Base-by-base conservation (phyloP, 1,140 invertebrate species). In the Littorina saxatilis region DNA sequence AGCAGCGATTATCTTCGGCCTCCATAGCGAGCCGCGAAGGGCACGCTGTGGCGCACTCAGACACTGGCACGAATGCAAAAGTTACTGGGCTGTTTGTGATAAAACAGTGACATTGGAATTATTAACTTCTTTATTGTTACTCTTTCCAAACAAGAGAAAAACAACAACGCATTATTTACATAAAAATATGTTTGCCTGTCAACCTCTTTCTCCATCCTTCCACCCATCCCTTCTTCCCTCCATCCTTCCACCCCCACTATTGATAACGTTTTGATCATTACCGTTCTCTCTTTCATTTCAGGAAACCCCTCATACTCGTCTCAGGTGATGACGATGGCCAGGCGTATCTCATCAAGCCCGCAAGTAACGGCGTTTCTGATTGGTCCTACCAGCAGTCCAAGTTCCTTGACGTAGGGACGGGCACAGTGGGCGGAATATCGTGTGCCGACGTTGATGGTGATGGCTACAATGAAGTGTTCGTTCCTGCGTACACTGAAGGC, bases 311-410 rank as follows among this genome's bases (percentile, higher is more conserved):
- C 79, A 90, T 93, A 55, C 52, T 91, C 4, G 73, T 93, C 13
- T 92, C 90, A 40, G 92, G 92, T 2, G 92, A 93, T 84, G 92
- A 93, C 74, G 91, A 92, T 72, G 91, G 92, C 2, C 83, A 85
- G 27, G 88, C 90, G 63, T 91, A 92, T 78, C 83, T 93, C 68
- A 75, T 92, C 47, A 82, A 85, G 39, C 89, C 92, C 0, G 61
- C 66, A 39, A 86, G 86, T 23, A 86, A 90, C 43, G 87, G 85
- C 20, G 66, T 84, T 0, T 81, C 80, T 76, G 88, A 92, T 79
- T 93, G 91, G 90, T 84, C 80, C 5, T 93, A 93, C 63, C 79
- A 82, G 23, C 88, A 85, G 55, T 82, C 88, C 52, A 82, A 86
- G 0, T 87, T 88, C 29, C 70, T 85, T 7, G 81, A 86, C 66